Conservation (phyloP, 2,113 vertebrate species). For the Antechinus stuartii region DNA sequence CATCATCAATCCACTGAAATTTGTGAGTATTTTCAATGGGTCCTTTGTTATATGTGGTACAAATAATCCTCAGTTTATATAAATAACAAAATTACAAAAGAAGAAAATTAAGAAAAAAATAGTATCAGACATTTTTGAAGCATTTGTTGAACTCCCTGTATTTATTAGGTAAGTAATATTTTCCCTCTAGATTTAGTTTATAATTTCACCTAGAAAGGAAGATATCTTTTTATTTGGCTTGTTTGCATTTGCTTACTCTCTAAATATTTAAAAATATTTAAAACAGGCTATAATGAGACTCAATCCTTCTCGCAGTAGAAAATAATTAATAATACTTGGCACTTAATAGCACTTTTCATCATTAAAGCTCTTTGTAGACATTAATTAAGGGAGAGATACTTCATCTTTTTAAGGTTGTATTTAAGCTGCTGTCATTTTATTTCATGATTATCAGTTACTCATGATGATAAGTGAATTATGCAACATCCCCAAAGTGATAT, state of each 20-base stretch:
- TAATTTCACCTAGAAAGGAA: conserved; percentile 50
- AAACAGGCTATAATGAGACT: conserved; percentile 64
- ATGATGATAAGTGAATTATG: conserved; percentile 8
- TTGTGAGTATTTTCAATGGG: neutral
- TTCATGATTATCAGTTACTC: conserved; percentile 36
- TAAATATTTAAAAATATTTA: conserved; percentile 74
- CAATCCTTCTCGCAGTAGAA: conserved; percentile 55
- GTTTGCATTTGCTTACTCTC: conserved; percentile 54
- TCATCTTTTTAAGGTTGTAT: conserved; percentile 60
- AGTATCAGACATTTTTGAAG: neutral
- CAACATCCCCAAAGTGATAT: conserved; percentile 7
- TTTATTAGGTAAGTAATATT: conserved; percentile 16
- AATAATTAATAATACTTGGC: conserved; percentile 71
- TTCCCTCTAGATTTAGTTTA: conserved; percentile 44
- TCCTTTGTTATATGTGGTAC: neutral
- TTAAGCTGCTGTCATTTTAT: conserved; percentile 43
- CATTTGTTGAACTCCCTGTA: neutral
- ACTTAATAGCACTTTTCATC: conserved; percentile 71
- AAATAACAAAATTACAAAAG: neutral
- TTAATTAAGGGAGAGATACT: conserved; percentile 69
- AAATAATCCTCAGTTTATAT: neutral
- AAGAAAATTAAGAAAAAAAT: neutral
- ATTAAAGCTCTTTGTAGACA: conserved; percentile 73
- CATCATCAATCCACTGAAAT: neutral
- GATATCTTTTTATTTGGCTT: conserved; percentile 52